A percentile compares a stretch with the other conserved stretches of the same genome.
Evolutionary conservation across 2,113 vertebrate species (phyloP).

Genomic region (Xenopus tropicalis): UCB_Xtro_10.0 CM004447.2:135006001-135006500

Average conservation of each 20-base stretch:
- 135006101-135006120: conserved; percentile 41
- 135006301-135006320: conserved; percentile 59
- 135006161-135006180: conserved; percentile 38
- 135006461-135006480: background rate
- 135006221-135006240: conserved; percentile 59
- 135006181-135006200: conserved; percentile 46
- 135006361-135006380: conserved; percentile 46
- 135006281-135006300: conserved; percentile 62
- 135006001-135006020: conserved; percentile 23
- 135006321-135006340: conserved; percentile 60
- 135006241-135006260: conserved; percentile 61
- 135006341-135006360: conserved; percentile 50
- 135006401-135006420: conserved; percentile 13
- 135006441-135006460: background rate
- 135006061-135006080: conserved; percentile 27
- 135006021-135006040: conserved; percentile 30
- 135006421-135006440: background rate
- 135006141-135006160: conserved; percentile 46
- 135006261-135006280: conserved; percentile 57
- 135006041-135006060: conserved; percentile 28
- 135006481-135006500: too few relatives aligned
- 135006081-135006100: conserved; percentile 43
- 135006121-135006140: conserved; percentile 32
- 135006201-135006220: conserved; percentile 49
- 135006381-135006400: conserved; percentile 34